Percentiles rank a stretch among this genome's conserved stretches.
phyloP scores from a whole-genome alignment of 2,113 vertebrate species.

The Anolis carolinensis region DNA sequence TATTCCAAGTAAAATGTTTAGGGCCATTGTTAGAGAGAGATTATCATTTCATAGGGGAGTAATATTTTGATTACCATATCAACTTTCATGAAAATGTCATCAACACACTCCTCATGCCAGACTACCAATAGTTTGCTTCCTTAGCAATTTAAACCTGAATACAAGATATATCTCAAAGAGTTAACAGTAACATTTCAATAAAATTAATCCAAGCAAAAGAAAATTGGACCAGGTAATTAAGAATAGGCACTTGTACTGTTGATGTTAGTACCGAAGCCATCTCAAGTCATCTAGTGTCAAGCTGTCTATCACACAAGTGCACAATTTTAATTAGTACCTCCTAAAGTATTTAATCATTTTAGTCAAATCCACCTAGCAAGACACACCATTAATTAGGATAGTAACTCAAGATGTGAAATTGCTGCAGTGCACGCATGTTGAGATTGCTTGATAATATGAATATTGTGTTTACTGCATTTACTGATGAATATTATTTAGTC shows the following conservation, averaged over 20 bases:
- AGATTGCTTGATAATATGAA: conserved; percentile 39
- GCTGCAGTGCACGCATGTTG: conserved; percentile 45
- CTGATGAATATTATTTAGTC: conserved; percentile 37
- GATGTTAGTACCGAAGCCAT: conserved; percentile 28
- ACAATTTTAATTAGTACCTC: conserved; percentile 64
- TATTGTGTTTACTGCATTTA: conserved; percentile 43
- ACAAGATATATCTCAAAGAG: neutral
- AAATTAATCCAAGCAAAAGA: conserved; percentile 26
- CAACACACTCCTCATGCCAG: neutral
- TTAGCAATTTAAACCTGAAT: accelerated
- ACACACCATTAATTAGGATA: conserved; percentile 62
- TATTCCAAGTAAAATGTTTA: neutral
- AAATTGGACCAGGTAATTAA: conserved; percentile 54
- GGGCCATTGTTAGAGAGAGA: neutral
- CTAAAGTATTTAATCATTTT: conserved; percentile 48
- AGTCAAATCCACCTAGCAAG: conserved; percentile 51
- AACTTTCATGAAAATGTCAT: accelerated
- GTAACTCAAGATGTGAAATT: conserved; percentile 29
- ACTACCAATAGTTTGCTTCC: neutral
- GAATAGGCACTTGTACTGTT: conserved; percentile 52
- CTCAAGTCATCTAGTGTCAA: conserved; percentile 51
- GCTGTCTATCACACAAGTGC: conserved; percentile 43
- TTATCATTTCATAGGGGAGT: neutral
- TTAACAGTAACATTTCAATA: neutral
- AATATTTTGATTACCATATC: neutral